Percentiles rank a stretch among this genome's conserved stretches.
Conservation (phyloP, 1,140 invertebrate genomes). For the Odontomachus brunneus region DNA sequence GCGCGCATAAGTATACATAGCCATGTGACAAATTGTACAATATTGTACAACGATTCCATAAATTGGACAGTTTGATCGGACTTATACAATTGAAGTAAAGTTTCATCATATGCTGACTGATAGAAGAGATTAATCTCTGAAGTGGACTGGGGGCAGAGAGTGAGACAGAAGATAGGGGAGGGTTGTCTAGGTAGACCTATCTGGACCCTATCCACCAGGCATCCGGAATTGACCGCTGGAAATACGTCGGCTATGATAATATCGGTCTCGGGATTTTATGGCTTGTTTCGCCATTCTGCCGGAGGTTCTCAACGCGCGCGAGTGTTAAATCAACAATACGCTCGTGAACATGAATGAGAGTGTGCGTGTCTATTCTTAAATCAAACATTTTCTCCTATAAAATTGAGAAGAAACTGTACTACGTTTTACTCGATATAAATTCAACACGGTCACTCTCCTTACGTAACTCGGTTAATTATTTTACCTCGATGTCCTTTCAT, state of each 20-base stretch:
- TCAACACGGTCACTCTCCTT: constrained; percentile 9
- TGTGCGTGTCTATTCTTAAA: not conserved
- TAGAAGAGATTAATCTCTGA: not conserved
- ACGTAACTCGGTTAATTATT: constrained; percentile 38
- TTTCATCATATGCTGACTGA: not conserved
- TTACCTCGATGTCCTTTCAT: constrained; percentile 37
- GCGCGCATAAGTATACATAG: too few species aligned
- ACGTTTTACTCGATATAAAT: constrained; percentile 20
- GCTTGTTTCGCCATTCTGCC: constrained; percentile 62
- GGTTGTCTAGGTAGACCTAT: constrained; percentile 41
- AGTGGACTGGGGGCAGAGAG: constrained; percentile 7
- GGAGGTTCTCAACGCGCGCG: constrained; percentile 55
- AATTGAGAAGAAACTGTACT: not conserved
- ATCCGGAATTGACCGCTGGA: constrained; percentile 68
- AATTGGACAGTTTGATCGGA: too few species aligned
- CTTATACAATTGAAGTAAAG: not conserved
- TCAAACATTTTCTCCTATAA: not conserved
- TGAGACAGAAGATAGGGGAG: constrained; percentile 31
- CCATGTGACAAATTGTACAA: too few species aligned
- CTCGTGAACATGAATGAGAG: not conserved
- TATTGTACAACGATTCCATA: too few species aligned
- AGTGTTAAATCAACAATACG: not conserved
- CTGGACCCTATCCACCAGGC: constrained; percentile 54
- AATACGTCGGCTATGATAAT: constrained; percentile 64
- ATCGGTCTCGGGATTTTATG: constrained; percentile 70